Evolutionary conservation across 2,113 vertebrate genomes (phyloP).

Genomic region (Triplophysa siluroides): DNA sequence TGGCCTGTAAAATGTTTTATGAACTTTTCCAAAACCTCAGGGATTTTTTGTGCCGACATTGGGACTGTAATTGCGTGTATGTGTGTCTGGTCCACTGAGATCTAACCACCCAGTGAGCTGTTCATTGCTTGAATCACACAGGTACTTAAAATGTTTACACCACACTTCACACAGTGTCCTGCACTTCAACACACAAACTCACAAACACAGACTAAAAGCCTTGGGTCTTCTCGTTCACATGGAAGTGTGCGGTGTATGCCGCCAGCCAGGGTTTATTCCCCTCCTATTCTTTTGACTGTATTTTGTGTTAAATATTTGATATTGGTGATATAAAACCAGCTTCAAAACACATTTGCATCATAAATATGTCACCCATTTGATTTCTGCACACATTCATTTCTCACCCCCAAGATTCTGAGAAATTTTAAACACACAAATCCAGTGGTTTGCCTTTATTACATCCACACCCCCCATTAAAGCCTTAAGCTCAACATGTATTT

Average conservation of each 20-base stretch:
- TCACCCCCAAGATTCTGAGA: not conserved
- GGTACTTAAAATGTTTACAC: constrained; percentile 8
- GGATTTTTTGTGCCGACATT: constrained; percentile 16
- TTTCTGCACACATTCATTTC: not conserved
- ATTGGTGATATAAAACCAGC: not conserved
- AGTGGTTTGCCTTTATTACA: not conserved
- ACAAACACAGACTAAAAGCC: not conserved
- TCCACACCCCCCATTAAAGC: not conserved
- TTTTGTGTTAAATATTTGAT: not conserved
- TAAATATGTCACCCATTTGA: not conserved
- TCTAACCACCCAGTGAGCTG: constrained; percentile 29
- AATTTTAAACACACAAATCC: constrained; percentile 11
- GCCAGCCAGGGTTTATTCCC: not conserved
- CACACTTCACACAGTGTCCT: not conserved
- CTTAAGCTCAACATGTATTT: constrained; percentile 22
- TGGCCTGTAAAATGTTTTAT: constrained; percentile 45
- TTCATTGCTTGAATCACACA: not conserved
- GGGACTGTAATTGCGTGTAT: constrained; percentile 26
- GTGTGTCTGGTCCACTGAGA: constrained; percentile 32
- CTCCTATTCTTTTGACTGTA: not conserved
- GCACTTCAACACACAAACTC: not conserved
- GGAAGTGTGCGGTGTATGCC: not conserved
- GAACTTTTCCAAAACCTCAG: constrained; percentile 49
- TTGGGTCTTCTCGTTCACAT: not conserved
- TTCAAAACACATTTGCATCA: not conserved